These are phyloP conservation scores for Sturnus vulgaris DNA, from an alignment of 2,113 vertebrate genomes.

Conservation along the genomic window DNA sequence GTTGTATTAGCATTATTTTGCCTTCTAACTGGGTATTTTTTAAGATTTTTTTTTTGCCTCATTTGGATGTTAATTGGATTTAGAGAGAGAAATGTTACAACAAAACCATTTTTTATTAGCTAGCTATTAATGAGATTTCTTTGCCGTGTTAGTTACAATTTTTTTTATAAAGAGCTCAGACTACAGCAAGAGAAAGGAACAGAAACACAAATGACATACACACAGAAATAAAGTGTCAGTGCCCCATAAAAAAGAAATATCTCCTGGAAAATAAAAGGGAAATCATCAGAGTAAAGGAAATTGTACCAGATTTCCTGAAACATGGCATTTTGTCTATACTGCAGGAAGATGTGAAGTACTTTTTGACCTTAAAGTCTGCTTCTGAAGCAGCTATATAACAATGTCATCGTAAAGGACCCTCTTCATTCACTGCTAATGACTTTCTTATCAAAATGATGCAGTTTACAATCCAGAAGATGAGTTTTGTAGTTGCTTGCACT, in stretches of 20 bases:
- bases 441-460: constrained; percentile 28
- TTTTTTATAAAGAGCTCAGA: background rate
- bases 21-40: background rate
- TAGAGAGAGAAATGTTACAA: background rate
- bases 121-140: background rate
- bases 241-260: background rate
- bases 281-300: background rate
- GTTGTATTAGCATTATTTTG: background rate
- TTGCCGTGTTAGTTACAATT: background rate
- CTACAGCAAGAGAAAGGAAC: background rate
- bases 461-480: constrained; percentile 7
- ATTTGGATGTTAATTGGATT: background rate
- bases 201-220: background rate
- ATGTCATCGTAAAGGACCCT: background rate
- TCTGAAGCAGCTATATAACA: background rate
- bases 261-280: background rate
- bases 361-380: constrained; percentile 20
- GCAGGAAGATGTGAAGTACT: background rate
- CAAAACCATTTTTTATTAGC: background rate
- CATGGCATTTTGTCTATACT: background rate
- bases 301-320: constrained; percentile 25
- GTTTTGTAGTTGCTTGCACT: background rate
- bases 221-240: background rate
- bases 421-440: constrained; percentile 11
- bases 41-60: background rate